A percentile compares a stretch with the other conserved stretches of the same genome.
These are phyloP conservation scores for Thunnus thynnus DNA, from an alignment of 2,113 vertebrate genomes.

Conservation along the genomic window DNA sequence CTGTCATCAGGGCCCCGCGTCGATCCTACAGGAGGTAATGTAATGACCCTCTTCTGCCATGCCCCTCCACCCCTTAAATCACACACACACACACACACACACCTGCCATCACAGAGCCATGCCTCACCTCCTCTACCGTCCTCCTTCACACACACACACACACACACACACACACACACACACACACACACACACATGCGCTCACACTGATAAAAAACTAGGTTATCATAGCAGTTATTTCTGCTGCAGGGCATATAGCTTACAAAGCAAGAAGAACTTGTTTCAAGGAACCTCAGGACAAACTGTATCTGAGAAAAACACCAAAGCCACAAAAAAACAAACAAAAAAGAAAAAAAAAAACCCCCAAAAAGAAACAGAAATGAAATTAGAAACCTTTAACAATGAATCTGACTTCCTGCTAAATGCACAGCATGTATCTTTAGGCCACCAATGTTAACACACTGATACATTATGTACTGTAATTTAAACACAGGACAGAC, in stretches of 20 bases:
- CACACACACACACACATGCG: not conserved
- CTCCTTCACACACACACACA: conserved; percentile 10
- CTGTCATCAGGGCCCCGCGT: conserved; percentile 17
- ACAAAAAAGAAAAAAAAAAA: not conserved
- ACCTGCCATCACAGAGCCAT: conserved; percentile 3
- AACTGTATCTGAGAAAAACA: conserved; percentile 27
- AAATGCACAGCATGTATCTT: not conserved
- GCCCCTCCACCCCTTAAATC: conserved; percentile 22
- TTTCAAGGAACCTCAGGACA: conserved; percentile 53
- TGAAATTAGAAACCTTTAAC: conserved; percentile 7
- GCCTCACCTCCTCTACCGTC: conserved; percentile 2
- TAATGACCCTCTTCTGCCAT: conserved; percentile 35
- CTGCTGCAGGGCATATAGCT: conserved; percentile 60
- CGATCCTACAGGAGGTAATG: conserved; percentile 39
- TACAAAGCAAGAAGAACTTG: conserved; percentile 65
- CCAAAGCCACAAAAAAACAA: conserved; percentile 7
- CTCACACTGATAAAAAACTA: conserved; percentile 57
- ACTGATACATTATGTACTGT: conserved; percentile 19
- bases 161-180: conserved; percentile 10
- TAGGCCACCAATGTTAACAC: conserved; percentile 20
- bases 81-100: conserved; percentile 24
- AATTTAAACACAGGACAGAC: conserved; percentile 50
- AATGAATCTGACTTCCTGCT: conserved; percentile 3
- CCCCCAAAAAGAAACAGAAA: not conserved
- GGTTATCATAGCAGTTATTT: conserved; percentile 68